Evolutionary conservation across 1,140 invertebrate genomes (phyloP).

Genomic region (Drosophila grimshawi): DNA sequence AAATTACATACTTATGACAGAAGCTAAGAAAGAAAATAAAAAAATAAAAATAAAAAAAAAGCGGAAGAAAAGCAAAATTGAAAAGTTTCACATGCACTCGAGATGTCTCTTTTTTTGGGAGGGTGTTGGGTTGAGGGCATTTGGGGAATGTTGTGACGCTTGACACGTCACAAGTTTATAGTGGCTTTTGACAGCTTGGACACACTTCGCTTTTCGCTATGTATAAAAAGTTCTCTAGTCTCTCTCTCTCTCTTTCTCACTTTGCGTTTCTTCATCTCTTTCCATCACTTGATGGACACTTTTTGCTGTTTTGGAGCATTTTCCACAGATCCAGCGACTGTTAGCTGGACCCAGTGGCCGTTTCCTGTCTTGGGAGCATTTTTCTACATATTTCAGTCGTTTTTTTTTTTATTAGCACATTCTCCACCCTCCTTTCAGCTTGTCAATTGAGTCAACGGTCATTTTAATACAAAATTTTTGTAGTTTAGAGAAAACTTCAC

Average conservation of each 20-base stretch:
- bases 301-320: slow-evolving; percentile 16
- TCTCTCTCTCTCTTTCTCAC: too few relatives aligned
- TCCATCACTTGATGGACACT: slow-evolving; percentile 17
- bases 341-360: not conserved
- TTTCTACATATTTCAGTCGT: slow-evolving; percentile 34
- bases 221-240: slow-evolving; percentile 45
- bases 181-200: slow-evolving; percentile 84
- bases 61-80: slow-evolving; percentile 62
- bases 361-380: slow-evolving; percentile 38
- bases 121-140: not conserved
- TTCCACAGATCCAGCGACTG: slow-evolving; percentile 30
- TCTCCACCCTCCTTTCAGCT: not conserved
- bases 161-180: slow-evolving; percentile 84
- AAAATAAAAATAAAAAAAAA: slow-evolving; percentile 20
- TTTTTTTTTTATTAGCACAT: not conserved
- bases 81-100: slow-evolving; percentile 71
- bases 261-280: not conserved
- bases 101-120: not conserved
- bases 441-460: slow-evolving; percentile 40
- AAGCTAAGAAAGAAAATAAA: slow-evolving; percentile 30
- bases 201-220: slow-evolving; percentile 64
- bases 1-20: slow-evolving; percentile 68
- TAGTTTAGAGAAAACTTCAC: slow-evolving; percentile 40
- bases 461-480: slow-evolving; percentile 47
- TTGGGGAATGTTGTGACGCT: slow-evolving; percentile 72